Evolutionary conservation across 2,888 invertebrate genomes (phyloP), one percentile per base, ranked within the genome.

Genomic region (Harpagoxenus sublaevis): DNA sequence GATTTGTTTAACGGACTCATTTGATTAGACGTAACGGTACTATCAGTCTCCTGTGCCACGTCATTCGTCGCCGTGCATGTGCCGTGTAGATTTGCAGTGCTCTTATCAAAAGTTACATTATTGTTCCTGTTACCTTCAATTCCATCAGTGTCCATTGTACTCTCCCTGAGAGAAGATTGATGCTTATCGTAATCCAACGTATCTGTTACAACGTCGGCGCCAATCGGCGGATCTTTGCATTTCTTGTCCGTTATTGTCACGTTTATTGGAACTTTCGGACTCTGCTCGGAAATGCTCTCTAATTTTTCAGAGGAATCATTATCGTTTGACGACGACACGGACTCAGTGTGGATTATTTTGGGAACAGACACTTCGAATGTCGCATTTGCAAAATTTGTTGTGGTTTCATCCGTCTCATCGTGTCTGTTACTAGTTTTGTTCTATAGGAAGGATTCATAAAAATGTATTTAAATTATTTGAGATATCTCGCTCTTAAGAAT

Each of bases 161-260:
- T 90, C 82, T 92, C 93, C 87, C 92, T 92, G 89, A 91, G 91
- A 85, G 88, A 87, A 82, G 89, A 88, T 63, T 84, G 87, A 75
- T 83, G 91, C 39, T 84, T 84, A 51, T 90, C 86, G 39, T 10
- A 78, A 65, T 85, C 87, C 31, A 84, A 86, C 18, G 83, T 87
- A 42, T 79, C 84, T 45, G 55, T 79, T 28, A 88, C 88, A 75
- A 90, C 86, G 65, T 77, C 57, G 6, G 23, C 9, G 12, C 53
- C 48, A 1, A 45, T 51, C 55, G 84, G 78, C 48, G 42, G 68
- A 75, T 88, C 86, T 71, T 85, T 88, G 53, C 88, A 92, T 85
- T 93, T 94, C 62, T 94, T 93, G 83, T 93, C 93, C 12, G 92
- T 93, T 94, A 95, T 94, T 90, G 94, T 94, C 90, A 93, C 93